Base-by-base conservation (phyloP, 2,113 vertebrate species). In the Patagioenas fasciata region DNA sequence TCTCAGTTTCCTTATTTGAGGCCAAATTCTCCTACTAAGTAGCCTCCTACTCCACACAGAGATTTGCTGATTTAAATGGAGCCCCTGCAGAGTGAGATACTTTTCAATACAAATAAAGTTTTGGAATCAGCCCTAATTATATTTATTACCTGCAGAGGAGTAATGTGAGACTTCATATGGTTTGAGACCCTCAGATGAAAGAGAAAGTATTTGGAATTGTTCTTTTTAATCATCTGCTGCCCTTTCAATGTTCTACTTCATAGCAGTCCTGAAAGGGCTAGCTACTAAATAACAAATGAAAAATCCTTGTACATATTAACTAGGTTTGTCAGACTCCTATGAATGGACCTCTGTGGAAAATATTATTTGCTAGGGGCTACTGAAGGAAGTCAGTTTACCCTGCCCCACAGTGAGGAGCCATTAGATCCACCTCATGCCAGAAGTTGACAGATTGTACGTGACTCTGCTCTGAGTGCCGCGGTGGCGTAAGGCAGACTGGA, bases 71-170 rank as follows among this genome's bases (percentile, higher is more conserved):
- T 97, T 95, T 96, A 90, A 96, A 96, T 96, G 77, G 96, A 96
- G 78, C 88, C 96, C 96, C 96, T 81, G 93, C 15, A 7, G 96
- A 89, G 95, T 8, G 58, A 89, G 95, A 92, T 96, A 96, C 92
- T 96, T 96, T 94, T 95, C 95, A 96, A 93, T 95, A 97, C 96
- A 96, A 96, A 95, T 96, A 95, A 97, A 96, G 96, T 96, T 97
- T 95, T 95, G 88, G 95, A 94, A 96, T 91, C 2, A 6, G 80
- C 88, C 88, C 92, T 96, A 96, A 97, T 97, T 97, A 94, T 96
- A 96, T 96, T 95, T 97, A 96, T 97, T 97, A 96, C 96, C 95
- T 97, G 95, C 95, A 89, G 92, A 96, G 93, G 96, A 94, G 95
- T 96, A 97, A 94, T 95, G 92, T 72, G 96, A 96, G 94, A 89